Evolutionary conservation across 2,888 invertebrate genomes (phyloP).

Genomic region (Aplocera efformata): DNA sequence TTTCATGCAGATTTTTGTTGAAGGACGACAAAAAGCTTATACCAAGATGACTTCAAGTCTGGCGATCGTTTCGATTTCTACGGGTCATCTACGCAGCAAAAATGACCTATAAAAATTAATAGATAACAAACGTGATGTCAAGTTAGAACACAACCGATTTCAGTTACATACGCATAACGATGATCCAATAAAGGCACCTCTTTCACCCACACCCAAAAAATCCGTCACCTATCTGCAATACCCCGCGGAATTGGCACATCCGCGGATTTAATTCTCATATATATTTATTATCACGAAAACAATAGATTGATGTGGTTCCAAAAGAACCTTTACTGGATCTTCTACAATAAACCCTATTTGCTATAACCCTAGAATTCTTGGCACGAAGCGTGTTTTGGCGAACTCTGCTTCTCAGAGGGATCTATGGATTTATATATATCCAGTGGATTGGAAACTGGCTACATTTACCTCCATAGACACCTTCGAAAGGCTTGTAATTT

Average conservation of each 20-base stretch:
- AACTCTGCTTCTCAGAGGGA: no score
- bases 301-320: conserved; percentile 4
- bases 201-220: conserved; percentile 12
- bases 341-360: not conserved
- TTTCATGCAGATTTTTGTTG: no score
- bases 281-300: conserved; percentile 19
- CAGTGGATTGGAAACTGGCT: no score
- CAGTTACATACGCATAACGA: conserved; percentile 1
- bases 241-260: conserved; percentile 1
- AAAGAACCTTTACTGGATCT: conserved; percentile 3
- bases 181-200: conserved; percentile 9
- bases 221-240: conserved; percentile 27
- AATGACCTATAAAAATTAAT: no score
- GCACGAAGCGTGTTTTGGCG: no score
- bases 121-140: not conserved
- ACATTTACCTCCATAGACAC: no score
- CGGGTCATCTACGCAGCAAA: no score
- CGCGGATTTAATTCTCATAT: conserved; percentile 20
- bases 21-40: no score
- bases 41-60: no score
- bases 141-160: not conserved
- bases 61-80: no score
- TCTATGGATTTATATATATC: no score
- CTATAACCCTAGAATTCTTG: not conserved
- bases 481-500: no score